Conservation (phyloP, 2,113 vertebrate genomes). For the Tragelaphus buxtoni region DNA sequence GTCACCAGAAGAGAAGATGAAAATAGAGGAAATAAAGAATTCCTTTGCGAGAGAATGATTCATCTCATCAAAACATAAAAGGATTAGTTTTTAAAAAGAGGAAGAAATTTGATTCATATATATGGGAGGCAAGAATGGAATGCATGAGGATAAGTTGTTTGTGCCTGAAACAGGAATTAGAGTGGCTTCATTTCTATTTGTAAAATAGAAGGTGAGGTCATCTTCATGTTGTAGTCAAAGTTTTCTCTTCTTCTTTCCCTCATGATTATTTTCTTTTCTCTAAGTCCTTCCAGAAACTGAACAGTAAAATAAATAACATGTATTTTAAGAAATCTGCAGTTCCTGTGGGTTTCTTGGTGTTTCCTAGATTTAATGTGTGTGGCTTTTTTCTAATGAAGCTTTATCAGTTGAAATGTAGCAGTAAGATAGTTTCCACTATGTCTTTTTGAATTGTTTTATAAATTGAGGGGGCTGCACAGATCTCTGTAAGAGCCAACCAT, state of each 20-base stretch:
- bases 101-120: neutral
- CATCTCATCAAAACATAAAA: neutral
- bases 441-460: neutral
- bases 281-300: neutral
- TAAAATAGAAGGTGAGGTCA: neutral
- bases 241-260: neutral
- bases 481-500: neutral
- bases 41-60: neutral
- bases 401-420: neutral
- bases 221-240: neutral
- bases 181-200: neutral
- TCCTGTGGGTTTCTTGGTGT: neutral
- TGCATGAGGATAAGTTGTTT: neutral
- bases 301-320: neutral
- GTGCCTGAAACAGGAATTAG: neutral
- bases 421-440: neutral
- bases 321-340: neutral
- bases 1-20: neutral
- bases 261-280: neutral
- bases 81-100: neutral
- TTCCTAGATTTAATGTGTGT: neutral
- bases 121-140: neutral
- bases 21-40: neutral
- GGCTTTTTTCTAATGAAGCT: neutral
- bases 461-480: neutral